phyloP scores from a whole-genome alignment of 2,113 vertebrate genomes.

The Machaerirhynchus nigripectus region DNA sequence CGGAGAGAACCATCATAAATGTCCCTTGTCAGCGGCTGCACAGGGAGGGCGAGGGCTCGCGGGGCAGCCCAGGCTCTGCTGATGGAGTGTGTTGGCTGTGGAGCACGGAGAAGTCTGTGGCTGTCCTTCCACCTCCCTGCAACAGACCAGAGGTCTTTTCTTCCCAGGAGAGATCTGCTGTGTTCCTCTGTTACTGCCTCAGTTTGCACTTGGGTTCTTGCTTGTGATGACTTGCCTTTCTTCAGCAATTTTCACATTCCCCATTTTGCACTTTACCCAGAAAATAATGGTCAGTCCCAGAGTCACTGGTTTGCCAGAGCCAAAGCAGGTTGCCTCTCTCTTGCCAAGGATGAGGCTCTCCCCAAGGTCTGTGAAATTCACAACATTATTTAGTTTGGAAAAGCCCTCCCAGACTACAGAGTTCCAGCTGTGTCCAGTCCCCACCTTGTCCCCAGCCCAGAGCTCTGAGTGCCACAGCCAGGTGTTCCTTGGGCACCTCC shows the following conservation, averaged over 20 bases:
- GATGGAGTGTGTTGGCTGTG: not conserved
- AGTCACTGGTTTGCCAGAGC: accelerated
- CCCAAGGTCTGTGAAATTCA: not conserved
- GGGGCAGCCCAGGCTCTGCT: not conserved
- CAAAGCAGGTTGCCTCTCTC: accelerated
- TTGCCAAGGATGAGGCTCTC: not conserved
- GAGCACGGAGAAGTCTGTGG: not conserved
- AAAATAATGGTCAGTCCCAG: accelerated
- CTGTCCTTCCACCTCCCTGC: not conserved
- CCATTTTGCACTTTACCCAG: not conserved
- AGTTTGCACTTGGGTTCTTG: not conserved
- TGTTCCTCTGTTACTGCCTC: not conserved
- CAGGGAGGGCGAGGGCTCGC: not conserved
- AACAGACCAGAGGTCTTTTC: not conserved
- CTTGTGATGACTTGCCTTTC: not conserved
- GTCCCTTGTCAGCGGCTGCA: not conserved
- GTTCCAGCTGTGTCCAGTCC: accelerated
- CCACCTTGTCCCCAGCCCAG: not conserved
- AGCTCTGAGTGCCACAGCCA: not conserved
- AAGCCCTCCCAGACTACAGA: accelerated
- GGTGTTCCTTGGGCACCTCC: not conserved
- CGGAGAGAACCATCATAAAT: not conserved
- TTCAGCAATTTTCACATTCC: accelerated
- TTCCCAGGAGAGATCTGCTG: not conserved
- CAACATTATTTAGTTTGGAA: accelerated